Evolutionary conservation across 2,113 vertebrate genomes (phyloP), one percentile per base, ranked within the genome.

Genomic region (Eulemur macaco): DNA sequence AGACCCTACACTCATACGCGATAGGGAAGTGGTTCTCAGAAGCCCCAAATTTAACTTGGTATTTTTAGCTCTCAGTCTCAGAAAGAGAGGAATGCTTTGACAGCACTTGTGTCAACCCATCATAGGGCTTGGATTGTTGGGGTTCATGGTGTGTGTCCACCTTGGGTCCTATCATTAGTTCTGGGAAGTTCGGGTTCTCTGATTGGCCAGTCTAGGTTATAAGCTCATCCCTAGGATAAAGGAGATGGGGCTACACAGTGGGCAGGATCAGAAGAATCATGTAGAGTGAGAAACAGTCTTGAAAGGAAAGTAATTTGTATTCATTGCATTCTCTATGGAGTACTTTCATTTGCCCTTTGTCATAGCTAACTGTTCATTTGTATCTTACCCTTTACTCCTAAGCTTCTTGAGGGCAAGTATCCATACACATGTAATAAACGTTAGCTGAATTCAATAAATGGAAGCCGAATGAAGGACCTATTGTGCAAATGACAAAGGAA

Each of bases 401-500:
- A 95, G 45, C 54, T 78, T 77, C 66, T 86, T 81, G 23, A 84
- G 45, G 52, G 69, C 25, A 85, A 86, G 18, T 52, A 80, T 42
- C 73, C 60, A 50, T 2, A 60, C 31, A 29, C 15, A 92, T 66
- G 85, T 23, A 58, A 78, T 89, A 80, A 52, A 85, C 27, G 5
- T 85, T 89, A 80, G 45, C 37, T 20, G 17, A 82, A 8, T 76
- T 86, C 34, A 54, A 80, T 87, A 76, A 58, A 86, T n/a, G 13
- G 73, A 88, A 80, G 56, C 37, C 25, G 15, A 86, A 9, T 73
- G n/a, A 93, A 69, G 89, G 29, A 93, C 25, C 54, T 58, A 56
- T 37, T 52, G 96, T 54, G 77, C 20, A 80, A 84, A 52, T 68
- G 50, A 88, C n/a, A 90, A 92, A 81, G 85, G 58, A 80, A 83